phyloP scores from a whole-genome alignment of 2,888 invertebrate genomes.

The Drosophila parthenogenetica region DNA sequence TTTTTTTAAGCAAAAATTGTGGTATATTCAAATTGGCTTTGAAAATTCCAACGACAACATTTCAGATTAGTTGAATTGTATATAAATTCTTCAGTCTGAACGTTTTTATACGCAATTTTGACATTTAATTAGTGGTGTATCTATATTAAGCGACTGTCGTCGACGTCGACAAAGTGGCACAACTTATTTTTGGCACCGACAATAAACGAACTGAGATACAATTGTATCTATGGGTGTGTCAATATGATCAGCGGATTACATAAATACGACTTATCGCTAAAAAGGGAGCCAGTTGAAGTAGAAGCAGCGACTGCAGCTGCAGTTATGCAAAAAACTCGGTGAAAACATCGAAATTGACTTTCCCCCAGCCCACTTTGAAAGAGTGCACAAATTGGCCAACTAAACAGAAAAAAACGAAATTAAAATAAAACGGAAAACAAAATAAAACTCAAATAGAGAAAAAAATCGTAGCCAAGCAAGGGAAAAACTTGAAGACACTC shows the following conservation, averaged over 20 bases:
- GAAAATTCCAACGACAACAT: slow-evolving; percentile 64
- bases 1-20: slow-evolving; percentile 37
- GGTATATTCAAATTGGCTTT: slow-evolving; percentile 61
- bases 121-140: slow-evolving; percentile 74
- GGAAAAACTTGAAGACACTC: slow-evolving; percentile 45
- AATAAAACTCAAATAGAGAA: slow-evolving; percentile 18
- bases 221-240: slow-evolving; percentile 56
- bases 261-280: slow-evolving; percentile 47
- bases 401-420: slow-evolving; percentile 30
- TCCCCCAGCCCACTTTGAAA: slow-evolving; percentile 45
- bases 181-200: slow-evolving; percentile 60
- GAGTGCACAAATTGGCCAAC: slow-evolving; percentile 50
- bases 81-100: slow-evolving; percentile 67
- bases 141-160: slow-evolving; percentile 59
- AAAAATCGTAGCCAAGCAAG: slow-evolving; percentile 48
- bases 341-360: slow-evolving; percentile 73
- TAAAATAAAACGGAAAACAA: slow-evolving; percentile 24
- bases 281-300: slow-evolving; percentile 49
- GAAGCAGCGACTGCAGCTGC: slow-evolving; percentile 2
- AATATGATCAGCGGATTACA: slow-evolving; percentile 61
- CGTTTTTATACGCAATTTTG: slow-evolving; percentile 68
- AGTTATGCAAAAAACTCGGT: slow-evolving; percentile 76
- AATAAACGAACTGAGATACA: slow-evolving; percentile 51
- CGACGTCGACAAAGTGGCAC: slow-evolving; percentile 61
- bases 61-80: slow-evolving; percentile 57